These are phyloP conservation scores for Crotalus viridis DNA, from an alignment of 2,113 vertebrate species.

Conservation along the genomic window DNA sequence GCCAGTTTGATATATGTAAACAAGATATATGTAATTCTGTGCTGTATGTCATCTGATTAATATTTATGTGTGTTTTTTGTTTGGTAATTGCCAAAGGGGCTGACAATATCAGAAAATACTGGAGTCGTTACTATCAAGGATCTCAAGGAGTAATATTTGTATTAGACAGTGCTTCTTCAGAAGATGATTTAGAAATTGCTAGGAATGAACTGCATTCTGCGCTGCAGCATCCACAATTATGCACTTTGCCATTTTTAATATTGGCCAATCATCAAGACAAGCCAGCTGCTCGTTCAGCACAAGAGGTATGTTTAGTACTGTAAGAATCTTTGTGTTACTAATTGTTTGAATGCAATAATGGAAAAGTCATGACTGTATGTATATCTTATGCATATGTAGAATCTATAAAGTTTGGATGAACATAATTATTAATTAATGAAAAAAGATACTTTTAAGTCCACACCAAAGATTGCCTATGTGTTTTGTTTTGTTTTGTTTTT, in stretches of 20 bases:
- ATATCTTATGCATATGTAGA: slow-evolving; percentile 13
- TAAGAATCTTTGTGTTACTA: slow-evolving; percentile 22
- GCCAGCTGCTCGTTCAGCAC: slow-evolving; percentile 88
- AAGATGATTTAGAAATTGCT: slow-evolving; percentile 91
- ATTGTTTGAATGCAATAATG: slow-evolving; percentile 15
- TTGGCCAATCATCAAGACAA: slow-evolving; percentile 98
- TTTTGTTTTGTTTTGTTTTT: not conserved
- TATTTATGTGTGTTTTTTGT: slow-evolving; percentile 42
- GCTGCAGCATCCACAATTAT: slow-evolving; percentile 95
- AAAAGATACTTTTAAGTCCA: slow-evolving; percentile 29
- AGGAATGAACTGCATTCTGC: slow-evolving; percentile 94
- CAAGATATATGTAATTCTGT: not conserved
- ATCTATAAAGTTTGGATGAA: slow-evolving; percentile 23
- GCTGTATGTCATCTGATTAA: slow-evolving; percentile 2
- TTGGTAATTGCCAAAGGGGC: slow-evolving; percentile 77
- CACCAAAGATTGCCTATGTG: slow-evolving; percentile 21
- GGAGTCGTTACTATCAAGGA: slow-evolving; percentile 99
- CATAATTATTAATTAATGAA: slow-evolving; percentile 31
- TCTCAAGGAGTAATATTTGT: slow-evolving; percentile 97
- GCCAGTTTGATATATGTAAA: not conserved
- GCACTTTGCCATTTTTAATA: slow-evolving; percentile 97
- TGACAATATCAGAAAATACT: slow-evolving; percentile 96
- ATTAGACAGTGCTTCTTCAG: slow-evolving; percentile 92
- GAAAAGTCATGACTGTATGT: not conserved
- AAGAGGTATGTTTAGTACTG: slow-evolving; percentile 81